phyloP scores from a whole-genome alignment of 2,888 invertebrate genomes.

The Ophioninae sp. region DNA sequence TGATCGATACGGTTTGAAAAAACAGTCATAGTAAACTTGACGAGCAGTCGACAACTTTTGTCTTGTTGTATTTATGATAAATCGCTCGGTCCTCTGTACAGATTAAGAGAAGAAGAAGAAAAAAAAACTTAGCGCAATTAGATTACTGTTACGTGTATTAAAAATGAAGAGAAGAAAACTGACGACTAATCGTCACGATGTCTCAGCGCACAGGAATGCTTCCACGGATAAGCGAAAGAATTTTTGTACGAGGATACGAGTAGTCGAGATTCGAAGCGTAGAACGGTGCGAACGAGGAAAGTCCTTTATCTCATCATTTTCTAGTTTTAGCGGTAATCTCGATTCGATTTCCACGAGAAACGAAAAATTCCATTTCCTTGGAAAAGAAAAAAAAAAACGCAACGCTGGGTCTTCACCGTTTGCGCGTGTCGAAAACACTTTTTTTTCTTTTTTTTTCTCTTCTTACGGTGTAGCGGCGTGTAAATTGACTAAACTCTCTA shows the following conservation, averaged over 20 bases:
- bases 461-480: background rate
- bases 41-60: background rate
- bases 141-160: constrained; percentile 34
- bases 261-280: constrained; percentile 4
- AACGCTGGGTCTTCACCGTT: background rate
- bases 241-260: constrained; percentile 56
- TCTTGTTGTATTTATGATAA: constrained; percentile 28
- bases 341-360: background rate
- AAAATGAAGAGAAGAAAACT: constrained; percentile 21
- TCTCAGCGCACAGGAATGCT: constrained; percentile 62
- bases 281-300: constrained; percentile 1
- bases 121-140: constrained; percentile 30
- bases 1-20: constrained; percentile 11
- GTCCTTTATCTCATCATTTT: background rate
- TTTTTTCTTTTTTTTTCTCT: constrained; percentile 1
- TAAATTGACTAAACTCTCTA: background rate
- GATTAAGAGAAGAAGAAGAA: constrained; percentile 2
- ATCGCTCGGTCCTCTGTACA: constrained; percentile 38
- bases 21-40: background rate
- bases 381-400: background rate
- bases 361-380: background rate
- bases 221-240: constrained; percentile 42
- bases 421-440: background rate
- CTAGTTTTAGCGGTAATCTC: background rate
- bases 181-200: constrained; percentile 50